These are phyloP conservation scores for Drosophila malerkotliana DNA, from an alignment of 1,140 invertebrate genomes.

Conservation along the genomic window DNA sequence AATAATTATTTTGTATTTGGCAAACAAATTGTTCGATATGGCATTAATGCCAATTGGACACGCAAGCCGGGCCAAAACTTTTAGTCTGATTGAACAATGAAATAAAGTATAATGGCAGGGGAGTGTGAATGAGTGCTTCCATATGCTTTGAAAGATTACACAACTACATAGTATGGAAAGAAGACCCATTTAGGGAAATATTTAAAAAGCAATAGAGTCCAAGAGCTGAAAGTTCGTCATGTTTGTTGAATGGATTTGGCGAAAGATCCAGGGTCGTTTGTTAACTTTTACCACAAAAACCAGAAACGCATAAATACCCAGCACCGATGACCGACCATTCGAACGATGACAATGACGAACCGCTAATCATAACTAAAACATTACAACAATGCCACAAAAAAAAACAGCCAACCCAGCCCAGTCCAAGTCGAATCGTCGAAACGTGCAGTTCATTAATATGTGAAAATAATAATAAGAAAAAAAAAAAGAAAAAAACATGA, in stretches of 20 bases:
- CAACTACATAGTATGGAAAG: too few relatives aligned
- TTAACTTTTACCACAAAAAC: slow-evolving; percentile 45
- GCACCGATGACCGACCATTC: slow-evolving; percentile 11
- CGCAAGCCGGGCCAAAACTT: slow-evolving; percentile 64
- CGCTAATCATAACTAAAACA: slow-evolving; percentile 76
- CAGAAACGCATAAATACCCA: slow-evolving; percentile 56
- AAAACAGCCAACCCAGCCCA: slow-evolving; percentile 4
- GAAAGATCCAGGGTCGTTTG: slow-evolving; percentile 37
- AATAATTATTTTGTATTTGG: slow-evolving; percentile 73
- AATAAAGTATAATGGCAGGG: slow-evolving; percentile 5
- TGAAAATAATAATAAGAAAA: slow-evolving; percentile 65
- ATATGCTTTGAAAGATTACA: slow-evolving; percentile 11
- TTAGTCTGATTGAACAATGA: slow-evolving; percentile 67
- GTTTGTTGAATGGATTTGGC: slow-evolving; percentile 39
- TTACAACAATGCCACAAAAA: slow-evolving; percentile 53
- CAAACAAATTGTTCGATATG: slow-evolving; percentile 68
- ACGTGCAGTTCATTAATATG: slow-evolving; percentile 75
- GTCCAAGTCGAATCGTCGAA: slow-evolving; percentile 48
- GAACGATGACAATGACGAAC: slow-evolving; percentile 68
- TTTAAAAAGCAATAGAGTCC: slow-evolving; percentile 38
- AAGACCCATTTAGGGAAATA: too few relatives aligned
- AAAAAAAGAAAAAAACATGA: slow-evolving; percentile 20
- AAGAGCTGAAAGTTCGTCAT: slow-evolving; percentile 55
- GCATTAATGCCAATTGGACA: slow-evolving; percentile 64
- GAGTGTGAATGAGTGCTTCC: slow-evolving; percentile 7